Conservation (phyloP, 2,113 vertebrate genomes). For the Chamaea fasciata region DNA sequence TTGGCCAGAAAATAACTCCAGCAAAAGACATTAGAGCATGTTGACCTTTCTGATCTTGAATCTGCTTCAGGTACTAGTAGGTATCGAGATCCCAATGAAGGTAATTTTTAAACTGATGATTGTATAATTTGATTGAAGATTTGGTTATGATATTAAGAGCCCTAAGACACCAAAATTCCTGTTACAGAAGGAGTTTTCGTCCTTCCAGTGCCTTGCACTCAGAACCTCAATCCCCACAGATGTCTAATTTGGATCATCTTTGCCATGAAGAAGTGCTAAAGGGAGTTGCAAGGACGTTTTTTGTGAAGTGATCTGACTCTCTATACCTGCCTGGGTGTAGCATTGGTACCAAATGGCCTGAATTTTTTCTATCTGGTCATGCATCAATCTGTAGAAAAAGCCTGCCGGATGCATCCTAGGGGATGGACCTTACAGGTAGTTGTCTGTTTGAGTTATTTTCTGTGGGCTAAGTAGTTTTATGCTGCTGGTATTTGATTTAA, state of each 20-base stretch:
- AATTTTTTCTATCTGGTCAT: neutral
- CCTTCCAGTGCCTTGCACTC: neutral
- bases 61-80: neutral
- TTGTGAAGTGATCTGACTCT: neutral
- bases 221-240: neutral
- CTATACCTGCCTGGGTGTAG: neutral
- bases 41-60: neutral
- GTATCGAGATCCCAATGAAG: accelerated
- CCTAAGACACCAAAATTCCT: neutral
- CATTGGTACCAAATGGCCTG: neutral
- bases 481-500: neutral
- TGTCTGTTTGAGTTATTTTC: neutral
- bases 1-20: neutral
- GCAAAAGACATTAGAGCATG: neutral
- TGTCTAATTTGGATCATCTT: neutral
- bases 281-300: neutral
- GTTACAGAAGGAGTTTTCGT: neutral
- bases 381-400: neutral
- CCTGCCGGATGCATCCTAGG: neutral
- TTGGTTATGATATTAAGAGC: neutral
- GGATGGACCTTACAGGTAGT: neutral
- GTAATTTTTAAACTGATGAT: neutral
- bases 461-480: neutral
- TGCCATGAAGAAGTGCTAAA: neutral
- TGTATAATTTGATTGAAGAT: neutral